These are phyloP conservation scores for Globodera rostochiensis DNA, from an alignment of 1,140 invertebrate genomes.

Conservation along the genomic window DNA sequence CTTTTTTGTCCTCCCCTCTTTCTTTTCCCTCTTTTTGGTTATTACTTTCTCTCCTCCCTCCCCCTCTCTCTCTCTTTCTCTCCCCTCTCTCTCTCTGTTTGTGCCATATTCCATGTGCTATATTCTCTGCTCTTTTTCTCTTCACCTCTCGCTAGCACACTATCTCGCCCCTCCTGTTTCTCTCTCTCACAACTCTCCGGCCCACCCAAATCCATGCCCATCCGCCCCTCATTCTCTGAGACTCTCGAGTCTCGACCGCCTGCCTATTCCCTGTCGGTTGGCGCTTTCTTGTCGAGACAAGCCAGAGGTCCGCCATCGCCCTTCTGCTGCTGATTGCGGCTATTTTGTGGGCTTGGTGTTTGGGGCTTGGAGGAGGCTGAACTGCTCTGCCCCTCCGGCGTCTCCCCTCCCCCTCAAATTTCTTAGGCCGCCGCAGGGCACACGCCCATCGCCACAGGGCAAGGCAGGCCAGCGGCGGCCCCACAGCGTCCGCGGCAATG, in stretches of 20 bases:
- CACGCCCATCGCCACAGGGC: not conserved
- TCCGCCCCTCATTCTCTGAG: not conserved
- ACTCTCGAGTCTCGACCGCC: not conserved
- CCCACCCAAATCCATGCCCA: slow-evolving; percentile 4
- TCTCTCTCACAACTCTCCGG: not conserved
- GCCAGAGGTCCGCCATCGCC: not conserved
- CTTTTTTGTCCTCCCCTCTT: too few species aligned
- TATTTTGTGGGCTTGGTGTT: not conserved
- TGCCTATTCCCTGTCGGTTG: slow-evolving; percentile 5
- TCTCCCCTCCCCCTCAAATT: not conserved
- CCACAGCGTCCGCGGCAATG: not conserved
- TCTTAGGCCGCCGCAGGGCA: not conserved
- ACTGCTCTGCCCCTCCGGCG: not conserved
- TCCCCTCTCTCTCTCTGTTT: not conserved
- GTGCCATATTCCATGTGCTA: too few species aligned
- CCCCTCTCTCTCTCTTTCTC: not conserved
- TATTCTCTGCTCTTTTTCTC: not conserved
- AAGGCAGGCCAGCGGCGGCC: not conserved
- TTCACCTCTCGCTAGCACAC: not conserved
- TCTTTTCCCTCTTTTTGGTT: too few species aligned
- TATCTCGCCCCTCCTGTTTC: not conserved
- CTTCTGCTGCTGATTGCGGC: slow-evolving; percentile 7
- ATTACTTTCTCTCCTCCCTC: not conserved
- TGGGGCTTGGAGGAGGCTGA: not conserved
- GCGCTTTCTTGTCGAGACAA: not conserved